Evolutionary conservation across 2,113 vertebrate genomes (phyloP).

Genomic region (Nesogale talazaci): DNA sequence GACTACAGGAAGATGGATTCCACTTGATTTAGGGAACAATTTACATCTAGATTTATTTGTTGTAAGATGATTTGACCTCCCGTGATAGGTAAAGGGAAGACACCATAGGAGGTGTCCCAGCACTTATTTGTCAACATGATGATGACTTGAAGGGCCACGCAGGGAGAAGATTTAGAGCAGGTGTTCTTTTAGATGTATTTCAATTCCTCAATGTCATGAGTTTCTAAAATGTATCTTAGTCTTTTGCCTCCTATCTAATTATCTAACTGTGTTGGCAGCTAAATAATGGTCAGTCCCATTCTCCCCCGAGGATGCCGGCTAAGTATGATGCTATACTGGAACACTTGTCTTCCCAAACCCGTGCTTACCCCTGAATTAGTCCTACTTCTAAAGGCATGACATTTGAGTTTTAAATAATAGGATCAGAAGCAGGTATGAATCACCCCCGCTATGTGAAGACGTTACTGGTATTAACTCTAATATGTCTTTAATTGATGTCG

Average conservation of each 20-base stretch:
- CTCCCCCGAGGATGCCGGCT: neutral
- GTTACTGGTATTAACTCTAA: neutral
- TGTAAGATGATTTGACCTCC: fast-evolving
- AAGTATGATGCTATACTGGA: neutral
- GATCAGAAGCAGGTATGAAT: neutral
- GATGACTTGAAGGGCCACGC: neutral
- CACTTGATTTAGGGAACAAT: neutral
- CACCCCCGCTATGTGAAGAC: neutral
- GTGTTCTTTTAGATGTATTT: neutral
- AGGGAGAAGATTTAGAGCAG: fast-evolving
- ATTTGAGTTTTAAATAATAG: neutral
- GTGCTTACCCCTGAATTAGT: neutral
- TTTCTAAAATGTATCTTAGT: fast-evolving
- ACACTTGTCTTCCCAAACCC: neutral
- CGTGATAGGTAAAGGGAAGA: neutral
- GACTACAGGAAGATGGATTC: neutral
- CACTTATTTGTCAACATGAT: neutral
- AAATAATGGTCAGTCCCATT: neutral
- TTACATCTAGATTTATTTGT: neutral
- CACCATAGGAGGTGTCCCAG: no score
- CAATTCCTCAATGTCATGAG: no score
- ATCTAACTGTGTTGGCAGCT: fast-evolving
- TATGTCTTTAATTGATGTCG: slow-evolving; percentile 48
- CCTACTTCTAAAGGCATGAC: neutral
- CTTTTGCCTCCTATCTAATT: neutral